Percentiles rank a stretch among this genome's conserved stretches.
These are phyloP conservation scores for Rhegmatorhina hoffmannsi DNA, from an alignment of 2,113 vertebrate genomes.

Conservation along the genomic window DNA sequence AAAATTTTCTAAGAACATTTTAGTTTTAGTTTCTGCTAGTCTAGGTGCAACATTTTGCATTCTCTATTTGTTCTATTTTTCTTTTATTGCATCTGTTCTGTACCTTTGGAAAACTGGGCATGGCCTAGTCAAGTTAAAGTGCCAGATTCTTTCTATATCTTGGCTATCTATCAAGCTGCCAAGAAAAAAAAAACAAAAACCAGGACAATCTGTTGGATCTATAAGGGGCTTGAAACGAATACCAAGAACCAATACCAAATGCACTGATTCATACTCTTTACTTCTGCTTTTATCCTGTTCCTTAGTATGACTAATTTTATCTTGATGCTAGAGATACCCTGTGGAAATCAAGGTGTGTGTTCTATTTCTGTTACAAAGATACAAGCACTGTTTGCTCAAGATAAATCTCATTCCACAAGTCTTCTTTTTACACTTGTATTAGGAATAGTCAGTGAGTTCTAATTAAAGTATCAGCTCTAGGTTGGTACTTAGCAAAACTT, in stretches of 20 bases:
- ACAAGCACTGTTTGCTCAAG: not conserved
- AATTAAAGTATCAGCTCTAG: not conserved
- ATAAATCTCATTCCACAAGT: not conserved
- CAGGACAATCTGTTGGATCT: not conserved
- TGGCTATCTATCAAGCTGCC: not conserved
- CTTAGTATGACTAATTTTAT: constrained; percentile 24
- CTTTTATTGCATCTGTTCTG: not conserved
- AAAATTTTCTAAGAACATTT: not conserved
- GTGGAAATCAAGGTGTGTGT: constrained; percentile 32
- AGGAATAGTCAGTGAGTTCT: not conserved
- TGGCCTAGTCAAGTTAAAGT: not conserved
- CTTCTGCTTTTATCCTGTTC: constrained; percentile 28
- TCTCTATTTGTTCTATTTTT: not conserved
- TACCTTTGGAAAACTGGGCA: not conserved
- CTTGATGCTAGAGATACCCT: not conserved
- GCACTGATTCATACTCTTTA: not conserved
- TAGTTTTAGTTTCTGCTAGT: not conserved
- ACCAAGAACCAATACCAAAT: not conserved
- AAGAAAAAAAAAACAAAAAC: not conserved
- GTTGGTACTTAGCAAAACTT: not conserved
- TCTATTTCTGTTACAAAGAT: constrained; percentile 38
- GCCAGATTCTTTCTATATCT: not conserved
- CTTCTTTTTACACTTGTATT: constrained; percentile 19
- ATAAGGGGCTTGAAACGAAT: not conserved
- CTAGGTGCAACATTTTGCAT: not conserved